These are phyloP conservation scores for Stratiomys singularior DNA, from an alignment of 2,888 invertebrate species.

Conservation along the genomic window DNA sequence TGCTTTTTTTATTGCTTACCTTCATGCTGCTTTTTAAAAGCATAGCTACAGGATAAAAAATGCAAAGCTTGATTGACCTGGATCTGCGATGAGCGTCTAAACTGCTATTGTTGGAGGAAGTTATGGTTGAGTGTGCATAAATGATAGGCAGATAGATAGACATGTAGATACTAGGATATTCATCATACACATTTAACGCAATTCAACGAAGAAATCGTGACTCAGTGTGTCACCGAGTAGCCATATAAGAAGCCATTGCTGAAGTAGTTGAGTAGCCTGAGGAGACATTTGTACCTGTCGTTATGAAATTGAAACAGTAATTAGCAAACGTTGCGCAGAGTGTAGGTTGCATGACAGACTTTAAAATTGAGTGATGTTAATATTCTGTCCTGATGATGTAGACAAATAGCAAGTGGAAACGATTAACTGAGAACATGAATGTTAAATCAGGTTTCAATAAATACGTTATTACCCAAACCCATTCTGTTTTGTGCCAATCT, in stretches of 20 bases:
- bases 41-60: conserved; percentile 15
- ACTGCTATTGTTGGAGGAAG: neutral
- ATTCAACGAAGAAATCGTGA: conserved; percentile 20
- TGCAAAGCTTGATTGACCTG: conserved; percentile 35
- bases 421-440: no score
- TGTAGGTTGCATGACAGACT: no score
- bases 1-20: conserved; percentile 7
- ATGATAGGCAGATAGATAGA: conserved; percentile 6
- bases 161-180: neutral
- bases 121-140: neutral
- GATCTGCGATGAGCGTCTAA: neutral
- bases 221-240: conserved; percentile 30
- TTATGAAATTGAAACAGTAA: conserved; percentile 36
- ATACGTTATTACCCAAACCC: no score
- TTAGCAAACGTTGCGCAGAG: neutral
- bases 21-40: neutral
- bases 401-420: no score
- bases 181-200: neutral
- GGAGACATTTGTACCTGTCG: conserved; percentile 5
- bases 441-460: no score
- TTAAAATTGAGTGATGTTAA: no score
- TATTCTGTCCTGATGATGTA: no score
- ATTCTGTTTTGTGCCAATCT: no score
- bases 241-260: neutral
- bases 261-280: conserved; percentile 9